A percentile compares a stretch with the other conserved stretches of the same genome.
Evolutionary conservation across 2,888 invertebrate species (phyloP).

Genomic region (Oscheius sp.): DNA sequence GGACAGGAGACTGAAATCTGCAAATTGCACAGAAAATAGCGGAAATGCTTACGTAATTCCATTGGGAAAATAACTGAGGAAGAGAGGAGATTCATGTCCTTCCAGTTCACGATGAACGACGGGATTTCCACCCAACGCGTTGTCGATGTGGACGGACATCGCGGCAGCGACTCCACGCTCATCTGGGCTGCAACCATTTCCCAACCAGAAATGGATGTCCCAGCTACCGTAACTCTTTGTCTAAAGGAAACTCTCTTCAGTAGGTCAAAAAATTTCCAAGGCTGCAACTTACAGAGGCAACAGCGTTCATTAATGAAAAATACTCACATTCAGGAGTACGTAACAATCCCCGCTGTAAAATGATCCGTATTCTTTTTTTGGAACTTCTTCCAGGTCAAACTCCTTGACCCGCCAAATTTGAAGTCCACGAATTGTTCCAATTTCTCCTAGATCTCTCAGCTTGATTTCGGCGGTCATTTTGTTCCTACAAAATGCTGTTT

Average conservation of each 20-base stretch:
- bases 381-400: slow-evolving; percentile 73
- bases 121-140: slow-evolving; percentile 83
- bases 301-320: no score
- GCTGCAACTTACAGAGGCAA: no score
- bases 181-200: slow-evolving; percentile 75
- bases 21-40: background rate
- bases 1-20: slow-evolving; percentile 82
- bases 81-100: slow-evolving; percentile 85
- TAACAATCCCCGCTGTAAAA: slow-evolving; percentile 75
- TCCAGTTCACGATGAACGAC: slow-evolving; percentile 86
- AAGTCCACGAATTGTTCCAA: slow-evolving; percentile 69
- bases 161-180: slow-evolving; percentile 78
- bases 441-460: background rate
- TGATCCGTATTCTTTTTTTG: slow-evolving; percentile 71
- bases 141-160: slow-evolving; percentile 65
- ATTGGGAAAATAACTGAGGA: slow-evolving; percentile 82
- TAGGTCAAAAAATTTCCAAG: background rate
- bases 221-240: slow-evolving; percentile 76
- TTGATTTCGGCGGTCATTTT: background rate
- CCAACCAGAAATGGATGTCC: slow-evolving; percentile 85
- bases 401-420: slow-evolving; percentile 73
- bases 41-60: slow-evolving; percentile 72
- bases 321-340: slow-evolving; percentile 80
- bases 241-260: slow-evolving; percentile 49
- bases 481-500: no score